phyloP scores from a whole-genome alignment of 2,888 invertebrate species.

The Elegia similella region DNA sequence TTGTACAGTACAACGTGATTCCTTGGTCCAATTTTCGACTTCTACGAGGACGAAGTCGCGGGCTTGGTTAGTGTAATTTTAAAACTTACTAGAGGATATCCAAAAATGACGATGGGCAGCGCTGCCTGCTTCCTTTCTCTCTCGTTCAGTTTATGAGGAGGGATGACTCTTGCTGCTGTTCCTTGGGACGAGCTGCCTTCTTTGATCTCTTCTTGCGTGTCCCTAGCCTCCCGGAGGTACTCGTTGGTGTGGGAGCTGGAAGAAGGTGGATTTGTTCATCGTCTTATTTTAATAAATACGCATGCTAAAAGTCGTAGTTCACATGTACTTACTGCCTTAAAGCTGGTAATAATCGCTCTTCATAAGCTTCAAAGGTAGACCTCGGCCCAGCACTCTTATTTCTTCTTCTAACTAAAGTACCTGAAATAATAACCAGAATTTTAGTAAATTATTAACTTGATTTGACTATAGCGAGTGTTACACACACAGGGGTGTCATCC shows the following conservation, averaged over 20 bases:
- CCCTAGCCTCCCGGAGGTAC: constrained; percentile 82
- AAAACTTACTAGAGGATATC: constrained; percentile 88
- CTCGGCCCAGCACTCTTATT: constrained; percentile 85
- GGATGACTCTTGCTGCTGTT: constrained; percentile 54
- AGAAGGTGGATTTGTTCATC: constrained; percentile 23
- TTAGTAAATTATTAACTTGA: neutral
- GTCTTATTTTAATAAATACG: neutral
- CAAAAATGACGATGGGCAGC: constrained; percentile 94
- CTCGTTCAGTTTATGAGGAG: constrained; percentile 85
- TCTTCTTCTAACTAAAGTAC: constrained; percentile 82
- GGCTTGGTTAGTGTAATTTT: too few relatives aligned
- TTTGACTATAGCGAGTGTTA: too few relatives aligned
- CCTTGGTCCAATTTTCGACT: too few relatives aligned
- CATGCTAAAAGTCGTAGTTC: too few relatives aligned
- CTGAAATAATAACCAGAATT: constrained; percentile 32
- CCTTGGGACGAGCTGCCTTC: constrained; percentile 76
- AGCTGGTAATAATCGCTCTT: constrained; percentile 92
- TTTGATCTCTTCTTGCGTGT: constrained; percentile 65
- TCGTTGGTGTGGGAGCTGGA: constrained; percentile 91
- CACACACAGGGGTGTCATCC: too few relatives aligned
- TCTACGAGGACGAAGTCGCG: too few relatives aligned
- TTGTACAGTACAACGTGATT: too few relatives aligned
- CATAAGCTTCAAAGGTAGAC: constrained; percentile 92
- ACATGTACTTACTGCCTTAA: constrained; percentile 89
- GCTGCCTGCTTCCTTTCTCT: constrained; percentile 94